Evolutionary conservation across 2,113 vertebrate species (phyloP).

Genomic region (Oncorhynchus nerka): DNA sequence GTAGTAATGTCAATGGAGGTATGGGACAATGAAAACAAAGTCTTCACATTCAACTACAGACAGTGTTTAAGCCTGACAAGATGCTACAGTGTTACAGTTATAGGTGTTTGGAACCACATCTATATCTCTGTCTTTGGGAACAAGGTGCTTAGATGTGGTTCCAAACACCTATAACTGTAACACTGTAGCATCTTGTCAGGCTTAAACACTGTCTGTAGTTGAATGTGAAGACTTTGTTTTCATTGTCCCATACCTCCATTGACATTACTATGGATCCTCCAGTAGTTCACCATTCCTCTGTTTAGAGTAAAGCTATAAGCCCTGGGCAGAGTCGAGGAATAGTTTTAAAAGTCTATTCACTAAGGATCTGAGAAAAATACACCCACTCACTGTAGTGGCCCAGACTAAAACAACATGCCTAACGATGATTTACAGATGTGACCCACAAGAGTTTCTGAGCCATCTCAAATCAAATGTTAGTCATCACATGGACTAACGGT

Average conservation of each 20-base stretch:
- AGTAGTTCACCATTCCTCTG: no score
- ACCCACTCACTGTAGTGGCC: slow-evolving; percentile 27
- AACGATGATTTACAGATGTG: slow-evolving; percentile 32
- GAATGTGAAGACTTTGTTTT: no score
- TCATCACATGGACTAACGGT: no score
- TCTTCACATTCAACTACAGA: neutral
- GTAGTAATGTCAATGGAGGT: neutral
- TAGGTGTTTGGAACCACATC: neutral
- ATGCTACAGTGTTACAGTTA: neutral
- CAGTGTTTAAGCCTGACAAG: neutral
- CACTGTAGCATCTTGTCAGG: no score
- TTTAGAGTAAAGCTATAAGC: no score
- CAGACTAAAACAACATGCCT: slow-evolving; percentile 43
- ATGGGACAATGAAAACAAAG: neutral
- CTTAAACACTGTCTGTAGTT: no score
- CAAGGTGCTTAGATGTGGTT: no score
- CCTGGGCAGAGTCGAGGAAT: slow-evolving; percentile 56
- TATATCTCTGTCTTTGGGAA: slow-evolving; percentile 36
- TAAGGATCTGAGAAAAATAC: slow-evolving; percentile 39
- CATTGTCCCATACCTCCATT: no score
- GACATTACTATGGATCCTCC: no score
- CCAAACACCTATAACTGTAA: no score
- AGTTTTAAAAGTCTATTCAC: slow-evolving; percentile 51
- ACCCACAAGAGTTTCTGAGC: no score
- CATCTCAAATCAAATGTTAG: no score